Percentiles rank a stretch among this genome's conserved stretches.
phyloP scores from a whole-genome alignment of 2,888 invertebrate genomes.

The Asteroscopus sphinx region DNA sequence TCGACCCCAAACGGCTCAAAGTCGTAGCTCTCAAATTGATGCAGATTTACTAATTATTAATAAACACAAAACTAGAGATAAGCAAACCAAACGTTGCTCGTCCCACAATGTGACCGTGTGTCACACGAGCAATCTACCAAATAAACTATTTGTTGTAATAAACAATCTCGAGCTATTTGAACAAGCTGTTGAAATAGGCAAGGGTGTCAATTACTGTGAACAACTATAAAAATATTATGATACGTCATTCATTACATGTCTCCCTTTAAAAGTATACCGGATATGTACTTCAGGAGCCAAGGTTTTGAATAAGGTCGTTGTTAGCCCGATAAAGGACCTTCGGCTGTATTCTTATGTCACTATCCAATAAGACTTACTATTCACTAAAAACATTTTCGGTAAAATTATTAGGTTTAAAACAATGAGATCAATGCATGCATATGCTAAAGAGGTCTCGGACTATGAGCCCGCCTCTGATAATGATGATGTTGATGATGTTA shows the following conservation, averaged over 20 bases:
- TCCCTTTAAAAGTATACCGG: constrained; percentile 47
- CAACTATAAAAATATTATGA: constrained; percentile 30
- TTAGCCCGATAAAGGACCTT: constrained; percentile 32
- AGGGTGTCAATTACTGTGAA: constrained; percentile 34
- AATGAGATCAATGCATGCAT: no score
- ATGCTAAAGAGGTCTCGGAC: no score
- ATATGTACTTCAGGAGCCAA: constrained; percentile 37
- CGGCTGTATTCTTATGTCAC: constrained; percentile 16
- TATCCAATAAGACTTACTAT: not conserved
- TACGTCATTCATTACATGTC: constrained; percentile 18
- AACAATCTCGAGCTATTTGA: constrained; percentile 24
- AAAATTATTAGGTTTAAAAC: no score
- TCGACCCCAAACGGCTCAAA: no score
- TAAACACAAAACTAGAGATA: no score
- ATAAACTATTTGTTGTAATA: constrained; percentile 14
- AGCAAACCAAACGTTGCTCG: not conserved
- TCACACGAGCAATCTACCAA: constrained; percentile 20
- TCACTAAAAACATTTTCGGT: no score
- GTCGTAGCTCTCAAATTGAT: no score
- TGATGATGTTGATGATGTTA: no score
- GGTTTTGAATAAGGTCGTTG: constrained; percentile 31
- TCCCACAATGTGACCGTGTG: constrained; percentile 14
- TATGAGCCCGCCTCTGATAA: no score
- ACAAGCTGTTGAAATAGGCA: constrained; percentile 23
- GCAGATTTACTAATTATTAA: no score